Evolutionary conservation across 2,797 vertebrate species (phyloP), one percentile per base, ranked within the genome.

Genomic region (Mus caroli): DNA sequence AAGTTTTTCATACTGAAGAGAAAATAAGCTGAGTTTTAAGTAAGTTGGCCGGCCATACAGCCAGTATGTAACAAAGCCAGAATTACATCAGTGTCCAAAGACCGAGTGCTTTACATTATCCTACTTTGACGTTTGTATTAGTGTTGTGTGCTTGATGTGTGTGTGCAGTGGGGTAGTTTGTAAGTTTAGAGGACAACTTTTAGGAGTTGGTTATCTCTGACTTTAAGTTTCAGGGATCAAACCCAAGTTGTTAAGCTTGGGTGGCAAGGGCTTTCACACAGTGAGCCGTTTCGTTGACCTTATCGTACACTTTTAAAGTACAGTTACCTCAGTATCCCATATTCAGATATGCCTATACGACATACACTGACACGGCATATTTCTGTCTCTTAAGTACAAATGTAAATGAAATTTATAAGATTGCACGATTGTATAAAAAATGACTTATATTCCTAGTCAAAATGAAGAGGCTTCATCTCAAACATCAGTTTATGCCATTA

Each of bases 381-480:
- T 22, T 37, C 11, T 82, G 60, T 13, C 2, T 62, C 0, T 71
- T 71, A 14, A 56, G 79, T 26, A 82, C 50, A 6, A 7, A 62
- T 15, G 10, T n/a, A 83, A 92, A 85, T 17, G 31, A 83, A 92
- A 85, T 17, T 90, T 71, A 62, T 43, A 37, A 88, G 58, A 52
- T 15, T 31, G 67, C 31, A 71, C 26, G 10, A 75, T 43, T 67
- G 26, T 28, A 46, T 52, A 9, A n/a, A 76, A 94, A 62, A 78
- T 2, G 9, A 64, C 12, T 86, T 28, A 46, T 37, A 64, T 95
- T 95, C 69, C 24, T 67, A 77, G 12, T 62, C 71, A n/a, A 1
- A 73, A 58, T 26, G 85, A 67, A 78, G 26, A 95, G 46, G n/a
- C 56, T 46, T 87, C 76, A 90, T 43, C 56, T n/a, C 43, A 88